phyloP scores from a whole-genome alignment of 1,140 invertebrate species.

The Vollenhovia emeryi region DNA sequence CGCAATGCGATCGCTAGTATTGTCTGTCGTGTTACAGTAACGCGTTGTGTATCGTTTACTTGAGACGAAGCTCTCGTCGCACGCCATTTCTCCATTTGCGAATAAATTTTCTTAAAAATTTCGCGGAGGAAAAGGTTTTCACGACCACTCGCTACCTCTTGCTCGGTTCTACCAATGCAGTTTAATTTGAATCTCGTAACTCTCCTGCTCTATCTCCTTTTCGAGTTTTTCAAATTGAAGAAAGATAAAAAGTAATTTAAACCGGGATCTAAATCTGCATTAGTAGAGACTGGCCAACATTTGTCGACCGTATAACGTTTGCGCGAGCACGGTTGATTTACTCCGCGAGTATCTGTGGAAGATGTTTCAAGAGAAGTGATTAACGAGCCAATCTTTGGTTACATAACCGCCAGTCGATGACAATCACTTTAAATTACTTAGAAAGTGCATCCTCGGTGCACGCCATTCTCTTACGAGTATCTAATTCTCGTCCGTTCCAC shows the following conservation, averaged over 20 bases:
- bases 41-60: neutral
- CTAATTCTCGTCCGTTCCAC: neutral
- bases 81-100: neutral
- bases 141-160: no score
- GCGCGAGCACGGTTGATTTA: neutral
- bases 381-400: neutral
- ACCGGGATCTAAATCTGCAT: no score
- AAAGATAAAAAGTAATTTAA: no score
- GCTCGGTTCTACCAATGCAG: no score
- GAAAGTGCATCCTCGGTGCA: neutral
- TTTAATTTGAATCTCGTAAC: no score
- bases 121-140: neutral
- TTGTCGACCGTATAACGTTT: neutral
- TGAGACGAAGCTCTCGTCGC: neutral
- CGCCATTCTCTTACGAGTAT: neutral
- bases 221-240: no score
- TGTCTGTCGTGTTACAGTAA: neutral
- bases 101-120: neutral
- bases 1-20: neutral
- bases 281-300: no score
- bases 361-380: neutral
- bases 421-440: constrained; percentile 3
- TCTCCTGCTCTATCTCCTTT: no score
- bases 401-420: neutral
- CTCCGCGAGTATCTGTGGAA: neutral